Evolutionary conservation across 2,797 vertebrate genomes (phyloP), one percentile per base, ranked within the genome.

Genomic region (Yasuhikotakia modesta): DNA sequence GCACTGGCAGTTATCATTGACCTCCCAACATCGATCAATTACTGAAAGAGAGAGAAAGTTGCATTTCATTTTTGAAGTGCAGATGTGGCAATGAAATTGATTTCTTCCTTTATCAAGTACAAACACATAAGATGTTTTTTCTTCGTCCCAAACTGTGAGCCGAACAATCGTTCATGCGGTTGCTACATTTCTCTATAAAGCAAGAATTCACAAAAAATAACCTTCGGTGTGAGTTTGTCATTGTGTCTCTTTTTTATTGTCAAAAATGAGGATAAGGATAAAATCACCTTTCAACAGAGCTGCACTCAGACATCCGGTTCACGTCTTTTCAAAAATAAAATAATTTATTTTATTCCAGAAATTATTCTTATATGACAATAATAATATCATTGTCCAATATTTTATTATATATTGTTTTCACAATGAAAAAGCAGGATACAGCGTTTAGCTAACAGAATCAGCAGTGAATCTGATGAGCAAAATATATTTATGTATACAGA

Each of bases 21-120:
- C 75, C 75, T 69, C 16, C 19, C 57, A 45, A 39, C 55, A 69
- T 24, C 5, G 39, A 77, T 77, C 55, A 77, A n/a, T 50, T 21
- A 48, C 27, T 39, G 19, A 24, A 27, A 14, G 39, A 63, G 27
- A 61, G 64, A 50, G 43, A 77, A 70, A 69, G 19, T 50, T 61
- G 27, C 50, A 35, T 69, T 77, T 70, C 12, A 70, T 77, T 77
- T 7, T 21, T 45, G 21, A 70, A 50, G 55, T 52, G 43, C 66
- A 68, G 66, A 77, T 70, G 43, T 70, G 43, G 45, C 55, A 77
- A 27, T 61, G 55, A 52, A 77, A 77, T 69, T 17, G 55, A 70
- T 70, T 68, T 77, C 43, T 61, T 76, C 30, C 52, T 76, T 46
- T 58, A 30, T 46, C 50, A 76, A 67, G 73, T 46, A 45, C 73